Percentiles rank a stretch among this genome's conserved stretches.
Conservation (phyloP, 2,888 invertebrate species). For the Atrina japonica region DNA sequence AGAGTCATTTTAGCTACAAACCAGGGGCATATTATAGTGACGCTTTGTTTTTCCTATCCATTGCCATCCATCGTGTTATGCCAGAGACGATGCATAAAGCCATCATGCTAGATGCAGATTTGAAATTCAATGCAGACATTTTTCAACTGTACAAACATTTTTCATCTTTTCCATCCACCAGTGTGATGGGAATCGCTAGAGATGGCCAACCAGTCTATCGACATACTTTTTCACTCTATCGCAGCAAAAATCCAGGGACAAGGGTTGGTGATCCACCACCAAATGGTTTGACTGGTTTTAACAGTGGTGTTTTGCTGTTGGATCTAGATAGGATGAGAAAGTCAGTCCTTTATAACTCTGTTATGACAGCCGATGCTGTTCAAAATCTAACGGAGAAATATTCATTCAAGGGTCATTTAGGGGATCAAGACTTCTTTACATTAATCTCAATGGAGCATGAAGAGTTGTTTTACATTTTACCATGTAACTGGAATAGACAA, state of each 20-base stretch:
- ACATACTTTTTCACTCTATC: constrained; percentile 87
- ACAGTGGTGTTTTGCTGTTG: constrained; percentile 89
- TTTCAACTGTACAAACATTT: constrained; percentile 86
- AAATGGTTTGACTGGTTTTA: constrained; percentile 86
- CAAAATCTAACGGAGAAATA: constrained; percentile 79
- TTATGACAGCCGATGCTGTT: constrained; percentile 78
- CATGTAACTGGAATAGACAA: constrained; percentile 91
- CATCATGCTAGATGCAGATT: constrained; percentile 89
- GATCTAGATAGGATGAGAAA: constrained; percentile 86
- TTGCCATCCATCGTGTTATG: constrained; percentile 87
- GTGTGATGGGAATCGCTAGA: constrained; percentile 84
- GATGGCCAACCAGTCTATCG: constrained; percentile 90
- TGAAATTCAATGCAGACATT: constrained; percentile 87
- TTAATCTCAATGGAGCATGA: constrained; percentile 87
- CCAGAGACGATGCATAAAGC: constrained; percentile 84
- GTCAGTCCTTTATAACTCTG: constrained; percentile 84
- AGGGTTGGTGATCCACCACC: constrained; percentile 84
- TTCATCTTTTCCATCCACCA: constrained; percentile 84
- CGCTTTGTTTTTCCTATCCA: constrained; percentile 89
- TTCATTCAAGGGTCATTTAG: constrained; percentile 84
- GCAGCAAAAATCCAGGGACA: constrained; percentile 84
- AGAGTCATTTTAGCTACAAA: constrained; percentile 86
- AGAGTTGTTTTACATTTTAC: constrained; percentile 87
- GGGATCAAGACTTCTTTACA: constrained; percentile 92
- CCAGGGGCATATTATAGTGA: constrained; percentile 89